A percentile compares a stretch with the other conserved stretches of the same genome.
These are phyloP conservation scores for Heliconius ethilla DNA, from an alignment of 2,888 invertebrate genomes.

Conservation along the genomic window DNA sequence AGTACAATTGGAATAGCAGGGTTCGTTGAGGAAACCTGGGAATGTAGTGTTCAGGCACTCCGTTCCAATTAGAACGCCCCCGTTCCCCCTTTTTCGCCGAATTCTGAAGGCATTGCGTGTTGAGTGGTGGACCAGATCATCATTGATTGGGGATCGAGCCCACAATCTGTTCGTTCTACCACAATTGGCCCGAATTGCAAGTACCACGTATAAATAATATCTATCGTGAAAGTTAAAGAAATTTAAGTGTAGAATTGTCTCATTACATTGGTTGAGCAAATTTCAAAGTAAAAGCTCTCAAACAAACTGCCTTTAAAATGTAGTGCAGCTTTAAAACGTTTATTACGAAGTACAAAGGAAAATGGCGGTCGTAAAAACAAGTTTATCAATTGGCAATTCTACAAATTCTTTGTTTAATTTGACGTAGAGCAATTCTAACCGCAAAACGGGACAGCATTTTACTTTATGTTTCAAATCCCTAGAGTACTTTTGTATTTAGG, in stretches of 20 bases:
- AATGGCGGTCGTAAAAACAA: slow-evolving; percentile 27
- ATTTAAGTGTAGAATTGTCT: slow-evolving; percentile 10
- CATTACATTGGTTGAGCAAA: slow-evolving; percentile 23
- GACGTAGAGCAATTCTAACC: slow-evolving; percentile 18
- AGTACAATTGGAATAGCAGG: no score
- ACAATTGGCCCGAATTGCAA: background rate
- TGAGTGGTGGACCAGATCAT: no score
- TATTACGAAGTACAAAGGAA: slow-evolving; percentile 31
- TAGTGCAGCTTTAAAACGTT: slow-evolving; percentile 32
- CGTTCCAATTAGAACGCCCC: no score
- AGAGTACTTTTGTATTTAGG: slow-evolving; percentile 1
- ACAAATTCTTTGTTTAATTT: slow-evolving; percentile 26
- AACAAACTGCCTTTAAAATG: slow-evolving; percentile 30
- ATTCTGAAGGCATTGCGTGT: no score
- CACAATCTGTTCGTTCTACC: no score
- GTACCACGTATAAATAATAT: background rate
- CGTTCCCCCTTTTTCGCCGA: no score
- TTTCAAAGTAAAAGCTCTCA: slow-evolving; percentile 25
- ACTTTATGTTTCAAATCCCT: slow-evolving; percentile 7
- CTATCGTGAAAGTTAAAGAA: background rate
- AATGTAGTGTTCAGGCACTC: no score
- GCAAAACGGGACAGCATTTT: slow-evolving; percentile 4
- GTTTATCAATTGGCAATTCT: slow-evolving; percentile 27
- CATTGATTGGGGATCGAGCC: no score
- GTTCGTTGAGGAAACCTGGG: no score